These are phyloP conservation scores for Patella ulyssiponensis DNA, from an alignment of 2,888 invertebrate species.

Conservation along the genomic window DNA sequence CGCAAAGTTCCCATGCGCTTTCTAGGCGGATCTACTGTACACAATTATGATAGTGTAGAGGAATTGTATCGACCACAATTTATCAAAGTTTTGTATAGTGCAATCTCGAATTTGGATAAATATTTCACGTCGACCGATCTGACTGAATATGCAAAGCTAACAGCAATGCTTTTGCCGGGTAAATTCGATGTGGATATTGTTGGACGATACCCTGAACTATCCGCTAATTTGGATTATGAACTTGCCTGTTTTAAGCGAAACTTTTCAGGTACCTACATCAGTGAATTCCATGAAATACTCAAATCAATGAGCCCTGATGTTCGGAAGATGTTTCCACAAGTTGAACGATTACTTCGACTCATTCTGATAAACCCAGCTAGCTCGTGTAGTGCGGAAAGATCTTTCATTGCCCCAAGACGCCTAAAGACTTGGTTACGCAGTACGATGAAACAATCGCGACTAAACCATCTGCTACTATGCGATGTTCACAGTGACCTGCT, in stretches of 20 bases:
- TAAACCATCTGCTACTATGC: too few relatives aligned
- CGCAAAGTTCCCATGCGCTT: background rate
- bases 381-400: too few relatives aligned
- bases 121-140: background rate
- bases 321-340: too few relatives aligned
- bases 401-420: too few relatives aligned
- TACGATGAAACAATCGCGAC: too few relatives aligned
- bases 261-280: too few relatives aligned
- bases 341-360: too few relatives aligned
- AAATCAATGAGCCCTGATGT: too few relatives aligned
- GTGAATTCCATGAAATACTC: too few relatives aligned
- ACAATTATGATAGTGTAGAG: background rate
- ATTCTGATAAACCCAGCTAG: too few relatives aligned
- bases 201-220: background rate
- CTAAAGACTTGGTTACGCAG: too few relatives aligned
- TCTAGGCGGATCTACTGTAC: background rate
- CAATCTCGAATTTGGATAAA: background rate
- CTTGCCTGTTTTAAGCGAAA: background rate
- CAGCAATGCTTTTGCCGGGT: background rate
- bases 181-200: background rate
- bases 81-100: background rate
- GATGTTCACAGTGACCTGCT: too few relatives aligned
- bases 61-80: background rate
- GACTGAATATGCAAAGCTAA: background rate
- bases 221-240: background rate